Evolutionary conservation across 2,888 invertebrate species (phyloP), one percentile per base, ranked within the genome.

Genomic region (Papilio protenor): DNA sequence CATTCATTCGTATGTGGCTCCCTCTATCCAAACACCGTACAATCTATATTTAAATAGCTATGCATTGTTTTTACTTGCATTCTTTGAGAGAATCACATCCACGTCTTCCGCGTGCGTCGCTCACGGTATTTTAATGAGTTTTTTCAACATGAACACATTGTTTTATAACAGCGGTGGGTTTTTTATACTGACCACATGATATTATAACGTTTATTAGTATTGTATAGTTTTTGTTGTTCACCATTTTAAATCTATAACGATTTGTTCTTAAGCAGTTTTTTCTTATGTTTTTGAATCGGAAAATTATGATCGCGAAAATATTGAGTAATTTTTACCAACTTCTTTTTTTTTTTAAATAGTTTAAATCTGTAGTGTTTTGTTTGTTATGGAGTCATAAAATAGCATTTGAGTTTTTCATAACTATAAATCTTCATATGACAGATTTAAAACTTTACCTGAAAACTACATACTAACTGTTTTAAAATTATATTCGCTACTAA

Each of bases 51-150:
- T 73, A 52, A 61, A 75, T 66, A 73, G 70, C 77, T 61, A 72
- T 57, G 79, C 80, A 83, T 85, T 85, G 84, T 85, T 86, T 86
- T 86, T 86, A 82, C 82, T 80, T 79, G 83, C 81, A 83, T 83
- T 81, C 82, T 81, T 75, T 79, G 77, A 61, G 74, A 79, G 80
- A 80, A 83, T 82, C 77, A 77, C 80, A 61, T n/a, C 12, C 66
- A 55, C 14, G 75, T 55, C 86, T 86, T 88, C 88, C 87, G 88
- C 87, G 83, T 87, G 83, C 84, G 79, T 8, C 75, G 74, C 80
- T 73, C 59, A 45, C 81, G 86, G 87, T 85, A 88, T 88, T 85
- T 87, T 87, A 89, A 89, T 88, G 87, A 87, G 84, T 79, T 88
- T 88, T 86, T 89, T 86, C 33, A 70, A 77, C 83, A 83, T 80